A percentile compares a stretch with the other conserved stretches of the same genome.
Evolutionary conservation across 2,888 invertebrate genomes (phyloP).

Genomic region (Thymelicus lineola): DNA sequence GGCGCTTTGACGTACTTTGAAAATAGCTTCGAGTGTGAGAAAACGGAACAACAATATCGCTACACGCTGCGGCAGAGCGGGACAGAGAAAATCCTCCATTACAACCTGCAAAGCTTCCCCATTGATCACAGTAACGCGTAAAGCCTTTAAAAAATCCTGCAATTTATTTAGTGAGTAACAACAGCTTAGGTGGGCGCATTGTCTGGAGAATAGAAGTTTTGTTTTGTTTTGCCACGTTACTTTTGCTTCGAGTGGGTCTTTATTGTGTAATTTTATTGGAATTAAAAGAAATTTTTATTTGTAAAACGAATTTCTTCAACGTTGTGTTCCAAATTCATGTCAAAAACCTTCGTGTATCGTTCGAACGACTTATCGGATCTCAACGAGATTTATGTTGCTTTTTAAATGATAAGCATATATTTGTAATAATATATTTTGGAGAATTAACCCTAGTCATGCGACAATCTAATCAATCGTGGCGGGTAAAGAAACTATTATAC

Average conservation of each 20-base stretch:
- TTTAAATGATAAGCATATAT: slow-evolving; percentile 20
- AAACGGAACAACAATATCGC: slow-evolving; percentile 53
- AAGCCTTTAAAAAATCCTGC: slow-evolving; percentile 80
- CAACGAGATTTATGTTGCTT: slow-evolving; percentile 10
- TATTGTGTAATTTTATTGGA: slow-evolving; percentile 4
- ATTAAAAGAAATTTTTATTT: too few species aligned
- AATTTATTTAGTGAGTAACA: slow-evolving; percentile 78
- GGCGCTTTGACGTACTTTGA: slow-evolving; percentile 58
- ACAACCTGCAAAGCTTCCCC: slow-evolving; percentile 75
- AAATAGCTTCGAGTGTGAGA: slow-evolving; percentile 58
- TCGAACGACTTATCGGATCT: slow-evolving; percentile 17
- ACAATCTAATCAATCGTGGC: slow-evolving; percentile 61
- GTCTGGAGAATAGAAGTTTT: slow-evolving; percentile 44
- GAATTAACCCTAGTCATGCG: slow-evolving; percentile 47
- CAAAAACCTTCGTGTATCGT: background rate
- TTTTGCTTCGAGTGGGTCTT: slow-evolving; percentile 35
- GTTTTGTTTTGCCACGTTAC: slow-evolving; percentile 41
- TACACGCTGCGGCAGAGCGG: slow-evolving; percentile 50
- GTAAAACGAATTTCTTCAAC: too few species aligned
- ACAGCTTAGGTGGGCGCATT: slow-evolving; percentile 60
- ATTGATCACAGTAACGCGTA: slow-evolving; percentile 80
- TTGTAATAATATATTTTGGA: slow-evolving; percentile 40
- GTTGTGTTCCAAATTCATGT: too few species aligned
- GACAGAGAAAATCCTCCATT: slow-evolving; percentile 67
- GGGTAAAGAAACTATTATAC: slow-evolving; percentile 57